Evolutionary conservation across 2,113 vertebrate species (phyloP), one percentile per base, ranked within the genome.

Genomic region (Etheostoma spectabile): DNA sequence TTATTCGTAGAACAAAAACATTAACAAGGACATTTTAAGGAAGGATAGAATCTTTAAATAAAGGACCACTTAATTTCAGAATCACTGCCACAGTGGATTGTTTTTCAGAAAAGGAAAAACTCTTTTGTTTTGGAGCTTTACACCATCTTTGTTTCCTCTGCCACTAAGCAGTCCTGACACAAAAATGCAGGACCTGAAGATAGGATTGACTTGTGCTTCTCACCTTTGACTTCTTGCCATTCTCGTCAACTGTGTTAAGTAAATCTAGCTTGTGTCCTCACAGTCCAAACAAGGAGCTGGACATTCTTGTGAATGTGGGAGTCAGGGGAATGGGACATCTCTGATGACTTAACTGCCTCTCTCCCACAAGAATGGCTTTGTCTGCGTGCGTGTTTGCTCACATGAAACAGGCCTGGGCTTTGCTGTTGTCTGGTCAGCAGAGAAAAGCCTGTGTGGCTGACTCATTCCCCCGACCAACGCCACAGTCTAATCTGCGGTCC

Each of bases 161-260:
- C 65, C 46, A 45, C 45, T 30, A 27, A 55, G 62, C 60, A 73
- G 56, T 64, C 13, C 72, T 49, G 70, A 79, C 67, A 77, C 81
- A 88, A 85, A 90, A 91, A 88, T 80, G 80, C 79, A 86, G 48
- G 18, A 63, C 21, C 22, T 84, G 71, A 65, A 69, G 79, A 85
- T 56, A 68, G 49, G 75, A 65, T 67, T 75, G 74, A 79, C 70
- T 72, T 62, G 73, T 48, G 10, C 60, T 56, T 22, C 30, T 81
- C 80, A 87, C 85, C 83, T 92, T 79, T 86, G 79, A 84, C 88
- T 19, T 87, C 65, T 64, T 52, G 51, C 79, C 75, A 77, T 89
- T 85, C 86, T 87, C 63, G 56, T 35, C 22, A 11, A 80, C 74
- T 77, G 67, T 90, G 83, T 55, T 82, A 76, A 60, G 68, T 89